A percentile compares a stretch with the other conserved stretches of the same genome.
These are phyloP conservation scores for Prunella himalayana DNA, from an alignment of 2,113 vertebrate species.

Conservation along the genomic window DNA sequence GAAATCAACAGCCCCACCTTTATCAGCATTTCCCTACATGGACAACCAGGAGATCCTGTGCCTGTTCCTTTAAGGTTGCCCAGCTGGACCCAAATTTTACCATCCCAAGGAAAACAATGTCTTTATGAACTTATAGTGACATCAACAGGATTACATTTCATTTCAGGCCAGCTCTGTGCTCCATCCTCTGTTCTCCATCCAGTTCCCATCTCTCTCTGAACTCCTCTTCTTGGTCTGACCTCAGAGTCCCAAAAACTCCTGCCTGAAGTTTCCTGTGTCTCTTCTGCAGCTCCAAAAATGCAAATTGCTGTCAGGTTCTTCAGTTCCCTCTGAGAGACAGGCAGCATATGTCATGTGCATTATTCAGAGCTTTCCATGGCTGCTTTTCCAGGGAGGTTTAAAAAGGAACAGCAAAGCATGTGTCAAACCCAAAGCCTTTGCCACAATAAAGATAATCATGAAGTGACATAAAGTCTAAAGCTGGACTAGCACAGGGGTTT, in stretches of 20 bases:
- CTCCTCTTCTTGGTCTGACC: neutral
- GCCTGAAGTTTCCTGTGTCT: neutral
- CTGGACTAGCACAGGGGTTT: neutral
- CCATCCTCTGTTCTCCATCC: neutral
- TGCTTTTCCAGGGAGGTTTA: neutral
- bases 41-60: neutral
- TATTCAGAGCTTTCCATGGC: conserved; percentile 3
- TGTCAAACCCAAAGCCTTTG: neutral
- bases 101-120: neutral
- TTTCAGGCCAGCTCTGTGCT: neutral
- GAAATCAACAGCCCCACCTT: neutral
- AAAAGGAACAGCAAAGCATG: neutral
- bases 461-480: neutral
- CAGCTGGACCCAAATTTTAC: neutral
- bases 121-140: neutral
- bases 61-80: neutral
- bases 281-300: neutral
- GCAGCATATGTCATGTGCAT: conserved; percentile 30
- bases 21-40: neutral
- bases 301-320: neutral
- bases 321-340: neutral
- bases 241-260: neutral
- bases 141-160: neutral
- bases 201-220: neutral
- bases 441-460: neutral